Conservation (phyloP, 2,113 vertebrate genomes). For the Vimba vimba region DNA sequence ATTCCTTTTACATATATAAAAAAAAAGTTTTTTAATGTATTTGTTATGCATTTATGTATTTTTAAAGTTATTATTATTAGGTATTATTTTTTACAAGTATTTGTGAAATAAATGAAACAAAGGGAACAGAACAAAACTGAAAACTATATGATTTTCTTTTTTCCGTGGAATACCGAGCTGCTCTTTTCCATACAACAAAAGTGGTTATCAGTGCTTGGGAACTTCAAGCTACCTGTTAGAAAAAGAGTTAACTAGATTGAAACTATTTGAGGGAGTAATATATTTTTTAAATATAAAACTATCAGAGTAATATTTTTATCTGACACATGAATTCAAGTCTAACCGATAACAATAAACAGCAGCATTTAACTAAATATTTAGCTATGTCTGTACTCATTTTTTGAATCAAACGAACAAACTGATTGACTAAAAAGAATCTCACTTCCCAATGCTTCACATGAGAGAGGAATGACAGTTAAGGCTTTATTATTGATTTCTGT, state of each 20-base stretch:
- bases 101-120: neutral
- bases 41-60: too few species aligned
- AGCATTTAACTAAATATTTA: neutral
- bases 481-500: neutral
- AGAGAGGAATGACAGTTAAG: neutral
- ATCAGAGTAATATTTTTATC: neutral
- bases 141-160: too few species aligned
- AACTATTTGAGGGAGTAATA: too few species aligned
- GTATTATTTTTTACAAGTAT: neutral
- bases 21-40: too few species aligned
- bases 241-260: too few species aligned
- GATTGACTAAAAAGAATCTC: neutral
- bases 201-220: too few species aligned
- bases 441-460: neutral
- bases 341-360: neutral
- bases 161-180: too few species aligned
- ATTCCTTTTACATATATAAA: too few species aligned
- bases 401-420: neutral
- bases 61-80: too few species aligned
- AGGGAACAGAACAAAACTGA: neutral
- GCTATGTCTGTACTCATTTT: neutral
- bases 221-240: too few species aligned
- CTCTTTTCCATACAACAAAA: too few species aligned
- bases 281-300: neutral
- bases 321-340: neutral